Evolutionary conservation across 2,113 vertebrate genomes (phyloP).

Genomic region (Pachycephala philippinensis): DNA sequence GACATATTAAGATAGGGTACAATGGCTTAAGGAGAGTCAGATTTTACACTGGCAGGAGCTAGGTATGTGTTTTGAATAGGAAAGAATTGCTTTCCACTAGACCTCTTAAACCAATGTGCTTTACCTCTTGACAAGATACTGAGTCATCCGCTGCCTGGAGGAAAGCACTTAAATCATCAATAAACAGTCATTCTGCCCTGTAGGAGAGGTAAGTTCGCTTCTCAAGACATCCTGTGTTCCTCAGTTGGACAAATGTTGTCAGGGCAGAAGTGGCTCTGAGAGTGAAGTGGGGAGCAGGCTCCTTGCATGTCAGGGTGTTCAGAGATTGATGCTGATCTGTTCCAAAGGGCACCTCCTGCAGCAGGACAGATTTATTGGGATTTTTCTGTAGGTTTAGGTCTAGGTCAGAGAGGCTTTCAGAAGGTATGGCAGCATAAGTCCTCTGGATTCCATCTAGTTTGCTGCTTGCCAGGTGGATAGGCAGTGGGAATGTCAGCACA

Average conservation of each 20-base stretch:
- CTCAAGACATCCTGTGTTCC: neutral
- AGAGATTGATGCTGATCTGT: neutral
- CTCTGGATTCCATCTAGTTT: neutral
- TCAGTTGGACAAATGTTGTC: neutral
- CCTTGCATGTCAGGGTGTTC: neutral
- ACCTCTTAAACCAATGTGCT: conserved; percentile 28
- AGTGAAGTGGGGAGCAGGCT: neutral
- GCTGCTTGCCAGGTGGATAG: neutral
- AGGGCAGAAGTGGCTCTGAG: neutral
- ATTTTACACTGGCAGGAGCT: neutral
- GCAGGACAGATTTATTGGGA: neutral
- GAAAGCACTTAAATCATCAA: conserved; percentile 42
- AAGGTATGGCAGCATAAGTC: neutral
- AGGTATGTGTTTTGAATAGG: neutral
- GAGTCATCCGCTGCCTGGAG: conserved; percentile 41
- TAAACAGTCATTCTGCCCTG: neutral
- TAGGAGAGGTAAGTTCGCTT: neutral
- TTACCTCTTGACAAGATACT: conserved; percentile 47
- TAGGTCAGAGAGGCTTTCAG: neutral
- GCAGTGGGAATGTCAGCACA: neutral
- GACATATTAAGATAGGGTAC: neutral
- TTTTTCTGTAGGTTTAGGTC: neutral
- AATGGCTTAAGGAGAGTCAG: neutral
- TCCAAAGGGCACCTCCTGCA: neutral
- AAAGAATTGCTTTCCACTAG: conserved; percentile 5